Conservation (phyloP, 1,140 invertebrate species). For the Bicyclus anynana region DNA sequence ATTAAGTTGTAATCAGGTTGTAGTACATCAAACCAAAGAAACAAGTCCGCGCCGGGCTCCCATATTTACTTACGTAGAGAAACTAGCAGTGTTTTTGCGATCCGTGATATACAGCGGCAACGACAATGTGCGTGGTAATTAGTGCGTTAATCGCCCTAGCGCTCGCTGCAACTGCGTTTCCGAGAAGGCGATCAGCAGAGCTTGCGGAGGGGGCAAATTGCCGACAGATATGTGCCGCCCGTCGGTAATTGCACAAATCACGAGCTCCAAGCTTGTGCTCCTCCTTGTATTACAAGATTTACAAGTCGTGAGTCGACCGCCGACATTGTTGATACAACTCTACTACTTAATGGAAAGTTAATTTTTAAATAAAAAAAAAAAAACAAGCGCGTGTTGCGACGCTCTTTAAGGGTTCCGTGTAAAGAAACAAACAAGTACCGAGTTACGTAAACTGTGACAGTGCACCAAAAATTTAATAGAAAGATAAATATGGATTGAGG, state of each 20-base stretch:
- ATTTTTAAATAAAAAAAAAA: neutral
- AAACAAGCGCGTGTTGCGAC: too few species aligned
- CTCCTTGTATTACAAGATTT: constrained; percentile 16
- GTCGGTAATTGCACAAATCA: constrained; percentile 71
- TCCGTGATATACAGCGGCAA: constrained; percentile 29
- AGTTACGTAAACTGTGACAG: too few species aligned
- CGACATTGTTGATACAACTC: neutral
- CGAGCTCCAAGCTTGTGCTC: constrained; percentile 39
- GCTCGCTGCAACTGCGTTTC: constrained; percentile 65
- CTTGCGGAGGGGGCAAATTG: constrained; percentile 61
- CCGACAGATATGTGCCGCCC: constrained; percentile 67
- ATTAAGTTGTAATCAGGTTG: constrained; percentile 7
- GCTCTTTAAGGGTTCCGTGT: too few species aligned
- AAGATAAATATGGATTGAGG: too few species aligned
- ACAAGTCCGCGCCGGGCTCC: constrained; percentile 12
- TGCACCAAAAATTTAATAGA: too few species aligned
- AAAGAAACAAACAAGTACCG: too few species aligned
- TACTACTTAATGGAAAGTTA: neutral
- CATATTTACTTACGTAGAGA: constrained; percentile 22
- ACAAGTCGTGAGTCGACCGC: constrained; percentile 13
- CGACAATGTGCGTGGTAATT: constrained; percentile 43
- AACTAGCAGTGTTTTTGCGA: constrained; percentile 21
- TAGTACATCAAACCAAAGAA: constrained; percentile 18
- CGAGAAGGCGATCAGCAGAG: constrained; percentile 60
- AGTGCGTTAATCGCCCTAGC: constrained; percentile 62